Evolutionary conservation across 2,113 vertebrate genomes (phyloP), one percentile per base, ranked within the genome.

Genomic region (Mandrillus leucophaeus): DNA sequence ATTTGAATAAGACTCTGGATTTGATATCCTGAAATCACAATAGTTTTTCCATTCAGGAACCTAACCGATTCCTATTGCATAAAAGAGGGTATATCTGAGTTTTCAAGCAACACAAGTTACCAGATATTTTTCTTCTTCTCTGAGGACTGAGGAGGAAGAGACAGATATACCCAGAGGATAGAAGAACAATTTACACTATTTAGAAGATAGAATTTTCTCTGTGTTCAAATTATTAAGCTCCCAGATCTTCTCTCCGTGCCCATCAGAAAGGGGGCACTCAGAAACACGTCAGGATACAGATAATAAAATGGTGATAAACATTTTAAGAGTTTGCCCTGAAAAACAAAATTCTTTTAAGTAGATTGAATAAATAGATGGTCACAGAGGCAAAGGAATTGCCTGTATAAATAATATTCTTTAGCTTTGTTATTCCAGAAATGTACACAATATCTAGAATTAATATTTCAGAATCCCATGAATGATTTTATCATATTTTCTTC

Each of bases 141-240:
- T 86, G 83, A 97, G 82, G 72, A 91, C 70, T 64, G 22, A 94
- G 9, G 45, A 96, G 55, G 38, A 94, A 88, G 50, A 82, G 5
- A 97, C 5, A 85, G 35, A 88, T 72, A 78, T 75, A 89, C 23
- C 5, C 73, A 25, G 8, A 30, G 40, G 30, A 82, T 6, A 79
- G n/a, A 79, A 90, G 79, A 97, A 90, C 16, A 90, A 90, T 90
- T 93, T 64, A 85, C 20, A 1, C 73, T 94, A 85, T 93, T 83
- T 70, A 89, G 52, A 96, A 38, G 25, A 78, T 2, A 61, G 8
- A 30, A 70, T 90, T 78, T 86, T 75, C 48, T 66, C 8, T 92
- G 45, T 92, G n/a, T 90, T 97, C 75, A 96, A 93, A 93, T 93
- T 95, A 93, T 85, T 93, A 88, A 93, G 52, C 38, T 92, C 48